These are phyloP conservation scores for Rhinopomastus cyanomelas DNA, from an alignment of 2,113 vertebrate species.

Conservation along the genomic window DNA sequence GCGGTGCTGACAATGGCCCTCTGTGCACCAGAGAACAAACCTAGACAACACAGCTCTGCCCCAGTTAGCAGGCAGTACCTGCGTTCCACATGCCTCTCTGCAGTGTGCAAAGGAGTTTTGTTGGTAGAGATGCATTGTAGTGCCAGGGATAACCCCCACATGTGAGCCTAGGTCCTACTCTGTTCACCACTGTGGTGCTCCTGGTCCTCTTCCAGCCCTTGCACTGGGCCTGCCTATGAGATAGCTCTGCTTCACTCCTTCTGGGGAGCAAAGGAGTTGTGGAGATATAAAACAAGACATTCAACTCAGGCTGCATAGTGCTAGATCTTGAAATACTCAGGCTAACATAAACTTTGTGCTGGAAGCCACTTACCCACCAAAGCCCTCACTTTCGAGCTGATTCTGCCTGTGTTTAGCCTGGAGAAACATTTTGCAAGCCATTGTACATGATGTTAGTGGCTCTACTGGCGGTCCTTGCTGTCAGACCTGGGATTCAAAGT, in stretches of 20 bases:
- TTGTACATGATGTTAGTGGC: fast-evolving
- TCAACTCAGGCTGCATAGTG: neutral
- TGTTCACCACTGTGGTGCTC: neutral
- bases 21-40: neutral
- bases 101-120: neutral
- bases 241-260: neutral
- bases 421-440: neutral
- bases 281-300: neutral
- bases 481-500: neutral
- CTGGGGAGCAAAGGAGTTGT: neutral
- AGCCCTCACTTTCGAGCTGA: neutral
- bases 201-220: neutral
- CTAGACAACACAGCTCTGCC: too few species aligned
- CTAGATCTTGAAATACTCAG: neutral
- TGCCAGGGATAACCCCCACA: neutral
- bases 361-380: neutral
- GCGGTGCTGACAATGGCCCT: neutral
- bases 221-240: neutral
- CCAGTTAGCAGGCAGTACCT: too few species aligned
- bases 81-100: fast-evolving
- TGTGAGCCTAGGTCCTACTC: neutral
- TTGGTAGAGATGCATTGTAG: neutral
- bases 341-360: neutral
- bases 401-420: neutral
- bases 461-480: neutral